These are phyloP conservation scores for Euthynnus affinis DNA, from an alignment of 2,797 vertebrate species.

Conservation along the genomic window DNA sequence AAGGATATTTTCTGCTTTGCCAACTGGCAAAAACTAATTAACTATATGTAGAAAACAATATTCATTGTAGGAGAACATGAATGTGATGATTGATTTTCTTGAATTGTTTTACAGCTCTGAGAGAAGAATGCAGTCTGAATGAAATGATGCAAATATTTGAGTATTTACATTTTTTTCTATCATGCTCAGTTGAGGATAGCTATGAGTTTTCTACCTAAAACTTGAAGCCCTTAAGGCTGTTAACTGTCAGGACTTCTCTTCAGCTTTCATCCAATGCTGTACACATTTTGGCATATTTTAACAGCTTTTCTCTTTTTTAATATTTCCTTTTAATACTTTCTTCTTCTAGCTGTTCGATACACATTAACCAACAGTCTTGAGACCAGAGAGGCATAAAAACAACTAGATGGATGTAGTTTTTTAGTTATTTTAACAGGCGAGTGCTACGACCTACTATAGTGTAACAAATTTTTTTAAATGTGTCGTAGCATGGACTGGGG, in stretches of 20 bases:
- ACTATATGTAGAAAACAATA: background rate
- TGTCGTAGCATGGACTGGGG: no score
- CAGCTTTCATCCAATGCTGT: background rate
- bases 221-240: constrained; percentile 3
- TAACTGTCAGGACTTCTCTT: constrained; percentile 3
- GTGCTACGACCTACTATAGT: no score
- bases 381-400: background rate
- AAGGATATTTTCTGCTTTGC: no score
- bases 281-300: constrained; percentile 8
- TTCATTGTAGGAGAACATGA: background rate
- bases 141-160: constrained; percentile 5
- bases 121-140: background rate
- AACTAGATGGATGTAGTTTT: background rate
- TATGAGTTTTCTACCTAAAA: background rate
- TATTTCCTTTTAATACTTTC: background rate
- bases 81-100: background rate
- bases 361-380: background rate
- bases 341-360: constrained; percentile 35
- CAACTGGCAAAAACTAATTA: no score
- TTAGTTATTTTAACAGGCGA: background rate
- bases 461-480: no score
- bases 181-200: background rate
- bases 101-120: background rate
- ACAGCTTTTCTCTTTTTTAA: background rate
- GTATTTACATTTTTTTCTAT: background rate